Conservation (phyloP, 2,113 vertebrate species). For the Narcine bancroftii region DNA sequence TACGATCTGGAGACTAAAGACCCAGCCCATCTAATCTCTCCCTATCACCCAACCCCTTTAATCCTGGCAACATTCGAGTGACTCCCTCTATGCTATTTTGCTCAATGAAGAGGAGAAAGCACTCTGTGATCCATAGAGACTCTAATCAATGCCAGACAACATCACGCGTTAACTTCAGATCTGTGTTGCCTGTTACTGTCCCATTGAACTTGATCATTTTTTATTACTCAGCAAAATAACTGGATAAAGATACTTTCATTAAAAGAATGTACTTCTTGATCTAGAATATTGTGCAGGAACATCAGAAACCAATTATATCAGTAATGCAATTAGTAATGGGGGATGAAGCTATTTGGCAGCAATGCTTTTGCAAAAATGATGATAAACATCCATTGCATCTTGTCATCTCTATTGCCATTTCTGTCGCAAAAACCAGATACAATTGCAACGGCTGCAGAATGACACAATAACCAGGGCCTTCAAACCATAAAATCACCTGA, state of each 20-base stretch:
- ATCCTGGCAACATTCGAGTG: too few species aligned
- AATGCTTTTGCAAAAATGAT: neutral
- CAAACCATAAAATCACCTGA: neutral
- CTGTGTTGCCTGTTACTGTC: neutral
- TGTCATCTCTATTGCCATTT: neutral
- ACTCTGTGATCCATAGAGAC: neutral
- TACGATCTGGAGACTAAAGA: too few species aligned
- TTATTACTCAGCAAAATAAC: neutral
- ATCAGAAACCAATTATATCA: conserved; percentile 19
- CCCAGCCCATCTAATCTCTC: too few species aligned
- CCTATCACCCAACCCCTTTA: too few species aligned
- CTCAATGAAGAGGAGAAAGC: neutral
- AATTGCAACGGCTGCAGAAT: neutral
- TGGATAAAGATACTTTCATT: neutral
- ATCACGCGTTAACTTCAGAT: neutral
- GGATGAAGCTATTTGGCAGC: conserved; percentile 3
- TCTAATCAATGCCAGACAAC: neutral
- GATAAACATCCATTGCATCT: neutral
- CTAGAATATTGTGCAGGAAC: neutral
- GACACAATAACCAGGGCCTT: neutral
- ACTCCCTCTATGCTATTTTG: neutral
- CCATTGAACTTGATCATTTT: neutral
- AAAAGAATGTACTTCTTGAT: conserved; percentile 18
- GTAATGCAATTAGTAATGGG: neutral
- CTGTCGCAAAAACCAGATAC: neutral